These are phyloP conservation scores for Subanguina moxae DNA, from an alignment of 1,140 invertebrate species.

Conservation along the genomic window DNA sequence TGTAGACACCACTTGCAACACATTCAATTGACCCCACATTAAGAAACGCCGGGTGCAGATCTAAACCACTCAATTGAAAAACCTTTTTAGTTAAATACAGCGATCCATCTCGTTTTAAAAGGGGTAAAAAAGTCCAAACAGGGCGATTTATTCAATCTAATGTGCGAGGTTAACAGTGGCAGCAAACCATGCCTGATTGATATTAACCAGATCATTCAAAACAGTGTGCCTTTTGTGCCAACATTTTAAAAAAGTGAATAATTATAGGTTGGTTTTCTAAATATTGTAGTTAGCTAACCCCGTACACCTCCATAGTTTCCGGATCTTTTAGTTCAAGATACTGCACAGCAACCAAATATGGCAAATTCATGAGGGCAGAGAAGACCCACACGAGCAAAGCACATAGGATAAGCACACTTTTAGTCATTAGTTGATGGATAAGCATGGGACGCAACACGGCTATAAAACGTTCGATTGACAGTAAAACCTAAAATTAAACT, in stretches of 20 bases:
- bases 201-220: too few species aligned
- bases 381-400: conserved; percentile 47
- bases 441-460: conserved; percentile 53
- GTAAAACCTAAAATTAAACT: conserved; percentile 47
- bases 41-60: conserved; percentile 48
- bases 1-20: conserved; percentile 48
- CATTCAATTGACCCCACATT: conserved; percentile 37
- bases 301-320: conserved; percentile 32
- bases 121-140: too few species aligned
- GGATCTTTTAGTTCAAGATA: conserved; percentile 44
- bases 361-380: conserved; percentile 44
- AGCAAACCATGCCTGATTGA: too few species aligned
- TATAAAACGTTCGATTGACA: conserved; percentile 55
- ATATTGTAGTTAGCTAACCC: conserved; percentile 8
- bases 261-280: too few species aligned
- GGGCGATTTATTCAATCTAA: too few species aligned
- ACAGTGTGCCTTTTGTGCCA: too few species aligned
- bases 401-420: conserved; percentile 35
- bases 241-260: too few species aligned
- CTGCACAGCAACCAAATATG: conserved; percentile 52
- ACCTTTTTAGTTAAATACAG: too few species aligned
- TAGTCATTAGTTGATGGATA: conserved; percentile 41
- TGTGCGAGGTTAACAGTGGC: too few species aligned
- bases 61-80: conserved; percentile 8
- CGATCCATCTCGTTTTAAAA: too few species aligned